Base-by-base conservation (phyloP, 2,888 invertebrate species). In the Catonia carolina region DNA sequence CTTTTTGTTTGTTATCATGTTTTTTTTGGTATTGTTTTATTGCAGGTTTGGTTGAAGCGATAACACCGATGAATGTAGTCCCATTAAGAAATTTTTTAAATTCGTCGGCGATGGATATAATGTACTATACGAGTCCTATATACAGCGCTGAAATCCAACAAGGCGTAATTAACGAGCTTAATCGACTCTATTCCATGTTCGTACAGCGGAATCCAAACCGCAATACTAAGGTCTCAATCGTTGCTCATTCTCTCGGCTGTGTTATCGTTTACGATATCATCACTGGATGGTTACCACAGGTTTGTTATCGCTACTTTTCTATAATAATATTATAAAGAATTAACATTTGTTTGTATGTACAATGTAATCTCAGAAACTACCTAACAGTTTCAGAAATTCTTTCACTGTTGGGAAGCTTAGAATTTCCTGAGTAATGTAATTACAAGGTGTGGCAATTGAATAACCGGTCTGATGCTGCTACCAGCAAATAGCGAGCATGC, bases 81-180 rank as follows among this genome's bases (percentile, higher is more conserved):
- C 77, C 77, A 58, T 75, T 85, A 65, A 72, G 85, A 35, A 76
- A 77, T 56, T 74, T 83, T 58, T 72, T 85, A 51, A 85, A 85
- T 69, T 78, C 80, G 33, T 82, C 82, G 39, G 83, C 83, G 33
- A 83, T 85, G 83, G 85, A 85, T 67, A 81, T 85, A 62, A 77
- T 85, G 71, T 85, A 85, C 66, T 85, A 85, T 67, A 83, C 84
- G 45, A 84, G 83, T 71, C 84, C 85, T 12, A 70, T 83, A 2
- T 85, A 83, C 67, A 76, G 84, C 60, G 77, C 77, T 42, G 84
- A 85, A 75, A 78, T 81, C 37, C 77, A 82, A 59, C 75, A 76
- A 56, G 83, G 83, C 42, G 73, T 85, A 53, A 77, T 79, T 57
- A 72, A 72, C 53, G 82, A 83, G 68, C 70, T 85, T 62, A 83